These are phyloP conservation scores for Craseonycteris thonglongyai DNA, from an alignment of 2,113 vertebrate genomes.

Conservation along the genomic window DNA sequence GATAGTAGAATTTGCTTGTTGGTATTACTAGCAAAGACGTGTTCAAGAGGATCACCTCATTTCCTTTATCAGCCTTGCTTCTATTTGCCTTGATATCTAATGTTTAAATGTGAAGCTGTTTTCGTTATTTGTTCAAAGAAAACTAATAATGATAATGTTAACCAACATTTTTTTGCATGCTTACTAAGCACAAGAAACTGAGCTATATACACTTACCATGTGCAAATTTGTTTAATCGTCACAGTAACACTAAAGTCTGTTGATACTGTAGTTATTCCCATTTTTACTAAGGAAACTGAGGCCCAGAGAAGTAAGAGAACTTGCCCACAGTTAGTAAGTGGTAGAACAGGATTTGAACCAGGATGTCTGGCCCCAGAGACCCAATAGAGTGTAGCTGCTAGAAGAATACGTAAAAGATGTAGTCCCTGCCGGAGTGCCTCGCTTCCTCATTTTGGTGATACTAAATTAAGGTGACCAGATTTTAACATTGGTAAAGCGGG, in stretches of 20 bases:
- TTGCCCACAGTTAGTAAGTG: background rate
- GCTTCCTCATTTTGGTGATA: background rate
- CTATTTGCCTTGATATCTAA: background rate
- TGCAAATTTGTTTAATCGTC: background rate
- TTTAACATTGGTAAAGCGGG: too few species aligned
- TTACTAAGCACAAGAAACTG: background rate
- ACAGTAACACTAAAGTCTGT: background rate
- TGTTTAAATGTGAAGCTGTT: background rate
- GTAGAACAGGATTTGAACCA: background rate
- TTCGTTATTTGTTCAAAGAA: background rate
- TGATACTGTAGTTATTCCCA: background rate
- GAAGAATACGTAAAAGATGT: background rate
- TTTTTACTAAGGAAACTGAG: background rate
- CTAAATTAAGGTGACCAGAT: too few species aligned
- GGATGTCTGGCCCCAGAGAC: background rate
- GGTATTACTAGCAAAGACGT: background rate
- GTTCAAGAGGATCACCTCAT: background rate
- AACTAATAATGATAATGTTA: background rate
- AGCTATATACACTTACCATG: background rate
- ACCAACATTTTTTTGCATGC: background rate
- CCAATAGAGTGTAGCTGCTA: background rate
- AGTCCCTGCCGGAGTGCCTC: background rate
- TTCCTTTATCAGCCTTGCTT: background rate
- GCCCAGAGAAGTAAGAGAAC: background rate
- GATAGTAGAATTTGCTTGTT: background rate